Percentiles rank a stretch among this genome's conserved stretches.
These are phyloP conservation scores for Mercenaria mercenaria DNA, from an alignment of 1,140 invertebrate species.

Conservation along the genomic window DNA sequence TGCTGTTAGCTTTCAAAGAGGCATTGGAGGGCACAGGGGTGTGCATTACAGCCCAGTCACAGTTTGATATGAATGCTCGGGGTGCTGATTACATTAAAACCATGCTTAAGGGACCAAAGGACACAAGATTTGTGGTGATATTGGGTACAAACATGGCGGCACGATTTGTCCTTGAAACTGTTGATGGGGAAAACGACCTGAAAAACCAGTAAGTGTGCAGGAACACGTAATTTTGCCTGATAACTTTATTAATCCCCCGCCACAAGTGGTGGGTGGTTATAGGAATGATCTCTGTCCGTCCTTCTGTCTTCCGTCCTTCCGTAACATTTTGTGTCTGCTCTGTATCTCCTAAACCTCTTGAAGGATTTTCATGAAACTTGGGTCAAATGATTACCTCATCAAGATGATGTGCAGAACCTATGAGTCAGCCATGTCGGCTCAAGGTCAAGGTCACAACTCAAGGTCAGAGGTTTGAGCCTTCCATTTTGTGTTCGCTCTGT, in stretches of 20 bases:
- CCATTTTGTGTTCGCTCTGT: too few species aligned
- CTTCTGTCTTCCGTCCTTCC: too few species aligned
- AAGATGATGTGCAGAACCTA: too few species aligned
- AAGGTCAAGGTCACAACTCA: too few species aligned
- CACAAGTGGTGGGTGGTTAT: too few species aligned
- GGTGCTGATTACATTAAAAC: background rate
- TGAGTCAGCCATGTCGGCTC: background rate
- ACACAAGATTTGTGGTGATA: slow-evolving; percentile 63
- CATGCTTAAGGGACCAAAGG: background rate
- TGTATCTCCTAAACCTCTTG: too few species aligned
- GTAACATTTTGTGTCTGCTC: too few species aligned
- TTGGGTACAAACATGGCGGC: slow-evolving; percentile 38
- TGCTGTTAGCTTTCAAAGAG: slow-evolving; percentile 70
- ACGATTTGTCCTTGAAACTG: slow-evolving; percentile 40
- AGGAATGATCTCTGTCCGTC: too few species aligned
- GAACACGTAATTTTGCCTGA: background rate
- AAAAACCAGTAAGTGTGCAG: slow-evolving; percentile 8
- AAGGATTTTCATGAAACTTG: too few species aligned
- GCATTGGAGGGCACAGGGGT: slow-evolving; percentile 66
- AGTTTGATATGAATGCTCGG: slow-evolving; percentile 7
- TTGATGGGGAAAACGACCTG: slow-evolving; percentile 1
- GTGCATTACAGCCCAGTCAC: slow-evolving; percentile 63
- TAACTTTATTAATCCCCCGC: background rate
- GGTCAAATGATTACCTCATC: too few species aligned
- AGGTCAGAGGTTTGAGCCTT: too few species aligned